These are phyloP conservation scores for Leucozona laternaria DNA, from an alignment of 2,888 invertebrate genomes.

Conservation along the genomic window DNA sequence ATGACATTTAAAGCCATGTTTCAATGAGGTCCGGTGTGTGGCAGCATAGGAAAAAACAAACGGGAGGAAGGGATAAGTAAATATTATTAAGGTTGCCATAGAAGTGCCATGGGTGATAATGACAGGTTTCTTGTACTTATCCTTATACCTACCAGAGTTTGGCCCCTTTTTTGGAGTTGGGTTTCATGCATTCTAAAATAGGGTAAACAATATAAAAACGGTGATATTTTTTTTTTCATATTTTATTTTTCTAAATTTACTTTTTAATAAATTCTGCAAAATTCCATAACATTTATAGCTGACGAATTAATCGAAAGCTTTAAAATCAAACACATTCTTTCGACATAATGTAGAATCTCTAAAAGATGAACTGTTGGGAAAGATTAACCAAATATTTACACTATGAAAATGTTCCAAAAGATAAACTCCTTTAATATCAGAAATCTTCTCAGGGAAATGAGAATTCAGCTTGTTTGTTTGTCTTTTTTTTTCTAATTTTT, in stretches of 20 bases:
- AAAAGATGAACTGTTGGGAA: too few relatives aligned
- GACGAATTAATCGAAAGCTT: too few relatives aligned
- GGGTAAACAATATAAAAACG: background rate
- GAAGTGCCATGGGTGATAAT: constrained; percentile 60
- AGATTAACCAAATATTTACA: too few relatives aligned
- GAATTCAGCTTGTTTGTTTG: too few relatives aligned
- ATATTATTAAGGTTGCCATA: constrained; percentile 51
- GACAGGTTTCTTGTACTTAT: constrained; percentile 50
- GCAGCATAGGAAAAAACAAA: background rate
- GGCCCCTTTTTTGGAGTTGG: constrained; percentile 43
- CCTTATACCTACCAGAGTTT: constrained; percentile 8
- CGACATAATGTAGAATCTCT: too few relatives aligned
- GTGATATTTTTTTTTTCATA: background rate
- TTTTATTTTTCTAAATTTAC: background rate
- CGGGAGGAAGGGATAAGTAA: constrained; percentile 1
- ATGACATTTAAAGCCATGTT: constrained; percentile 54
- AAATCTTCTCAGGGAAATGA: too few relatives aligned
- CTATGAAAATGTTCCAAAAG: too few relatives aligned
- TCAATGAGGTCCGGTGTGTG: constrained; percentile 7
- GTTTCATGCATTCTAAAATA: constrained; percentile 41
- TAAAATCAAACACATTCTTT: too few relatives aligned
- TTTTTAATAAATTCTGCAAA: too few relatives aligned
- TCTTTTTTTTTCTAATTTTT: too few relatives aligned
- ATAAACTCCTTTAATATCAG: too few relatives aligned
- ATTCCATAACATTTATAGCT: too few relatives aligned